phyloP scores from a whole-genome alignment of 2,797 vertebrate genomes.

The Coracias cyanogaster region DNA sequence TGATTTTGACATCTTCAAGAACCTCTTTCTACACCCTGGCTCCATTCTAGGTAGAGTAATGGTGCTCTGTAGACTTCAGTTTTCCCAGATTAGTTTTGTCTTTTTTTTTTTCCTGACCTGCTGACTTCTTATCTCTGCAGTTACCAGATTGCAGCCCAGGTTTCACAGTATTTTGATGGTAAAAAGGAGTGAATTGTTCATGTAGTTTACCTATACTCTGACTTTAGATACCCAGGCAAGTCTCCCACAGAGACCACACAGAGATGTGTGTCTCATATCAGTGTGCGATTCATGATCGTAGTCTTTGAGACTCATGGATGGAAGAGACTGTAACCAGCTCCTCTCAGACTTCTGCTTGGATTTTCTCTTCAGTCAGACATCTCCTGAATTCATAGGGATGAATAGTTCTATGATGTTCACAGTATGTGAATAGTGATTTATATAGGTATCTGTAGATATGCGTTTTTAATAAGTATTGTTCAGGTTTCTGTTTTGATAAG shows the following conservation, averaged over 20 bases:
- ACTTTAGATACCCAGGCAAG: not conserved
- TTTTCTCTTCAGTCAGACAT: not conserved
- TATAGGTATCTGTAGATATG: not conserved
- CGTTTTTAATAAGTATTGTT: not conserved
- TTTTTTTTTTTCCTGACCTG: not conserved
- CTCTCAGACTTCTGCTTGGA: not conserved
- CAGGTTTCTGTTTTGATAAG: not conserved
- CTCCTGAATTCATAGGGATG: not conserved
- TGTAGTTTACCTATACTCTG: not conserved
- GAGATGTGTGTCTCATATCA: not conserved
- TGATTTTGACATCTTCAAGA: not conserved
- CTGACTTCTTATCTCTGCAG: not conserved
- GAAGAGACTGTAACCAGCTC: not conserved
- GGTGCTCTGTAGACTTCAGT: not conserved
- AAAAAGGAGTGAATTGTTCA: not conserved
- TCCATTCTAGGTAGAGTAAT: not conserved
- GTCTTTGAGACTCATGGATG: not conserved
- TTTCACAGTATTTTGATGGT: not conserved
- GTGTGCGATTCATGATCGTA: accelerated
- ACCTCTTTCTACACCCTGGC: not conserved
- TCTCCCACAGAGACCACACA: not conserved
- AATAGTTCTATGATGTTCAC: not conserved
- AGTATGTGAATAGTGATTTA: not conserved
- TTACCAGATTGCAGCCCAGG: not conserved
- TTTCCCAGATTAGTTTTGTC: not conserved